Evolutionary conservation across 2,797 vertebrate genomes (phyloP).

Genomic region (Sitta carolinensis): DNA sequence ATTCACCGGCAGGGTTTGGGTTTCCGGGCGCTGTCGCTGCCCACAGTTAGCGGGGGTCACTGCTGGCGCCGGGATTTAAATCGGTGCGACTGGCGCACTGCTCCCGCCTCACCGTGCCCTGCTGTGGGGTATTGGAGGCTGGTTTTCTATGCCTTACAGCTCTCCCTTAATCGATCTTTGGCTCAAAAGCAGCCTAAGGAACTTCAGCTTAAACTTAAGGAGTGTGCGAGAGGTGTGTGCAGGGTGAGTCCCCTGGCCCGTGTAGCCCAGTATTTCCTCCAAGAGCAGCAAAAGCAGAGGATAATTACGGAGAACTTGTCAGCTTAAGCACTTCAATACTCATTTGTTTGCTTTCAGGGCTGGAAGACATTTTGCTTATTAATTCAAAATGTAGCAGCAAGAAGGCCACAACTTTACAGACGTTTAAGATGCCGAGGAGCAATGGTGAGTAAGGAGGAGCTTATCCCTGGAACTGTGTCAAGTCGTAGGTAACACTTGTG

Average conservation of each 20-base stretch:
- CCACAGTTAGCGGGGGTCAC: fast-evolving
- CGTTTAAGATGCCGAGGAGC: constrained; percentile 83
- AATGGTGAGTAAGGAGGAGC: constrained; percentile 76
- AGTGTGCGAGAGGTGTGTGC: background rate
- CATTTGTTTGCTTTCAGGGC: constrained; percentile 69
- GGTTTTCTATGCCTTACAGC: fast-evolving
- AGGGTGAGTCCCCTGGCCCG: fast-evolving
- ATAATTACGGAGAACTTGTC: background rate
- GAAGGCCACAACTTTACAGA: constrained; percentile 73
- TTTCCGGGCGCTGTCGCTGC: background rate
- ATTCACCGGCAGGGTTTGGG: fast-evolving
- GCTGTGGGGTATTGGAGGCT: too few species aligned
- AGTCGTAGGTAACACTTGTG: background rate
- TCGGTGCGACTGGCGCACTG: fast-evolving
- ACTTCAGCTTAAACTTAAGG: background rate
- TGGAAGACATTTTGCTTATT: constrained; percentile 85
- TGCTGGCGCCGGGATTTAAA: background rate
- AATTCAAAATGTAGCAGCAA: constrained; percentile 71
- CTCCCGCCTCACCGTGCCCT: fast-evolving
- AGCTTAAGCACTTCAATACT: background rate
- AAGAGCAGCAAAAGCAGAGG: background rate
- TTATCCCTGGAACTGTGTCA: background rate
- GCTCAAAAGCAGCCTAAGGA: background rate
- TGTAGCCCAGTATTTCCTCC: background rate
- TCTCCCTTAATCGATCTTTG: background rate